Conservation (phyloP, 1,140 invertebrate genomes). For the Drosophila orena region DNA sequence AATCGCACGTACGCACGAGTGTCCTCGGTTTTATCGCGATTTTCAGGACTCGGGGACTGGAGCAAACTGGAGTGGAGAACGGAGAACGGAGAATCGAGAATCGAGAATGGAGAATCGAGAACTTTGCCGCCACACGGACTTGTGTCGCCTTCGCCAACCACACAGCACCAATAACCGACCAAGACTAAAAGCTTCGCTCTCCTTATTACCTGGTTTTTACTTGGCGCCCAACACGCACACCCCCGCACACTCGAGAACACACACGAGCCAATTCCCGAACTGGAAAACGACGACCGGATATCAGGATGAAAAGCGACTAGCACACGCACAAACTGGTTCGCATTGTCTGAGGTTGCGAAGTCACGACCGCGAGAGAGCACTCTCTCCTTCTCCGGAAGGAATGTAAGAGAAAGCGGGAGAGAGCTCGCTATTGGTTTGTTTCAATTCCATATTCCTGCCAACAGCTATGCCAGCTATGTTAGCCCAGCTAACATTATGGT, state of each 20-base stretch:
- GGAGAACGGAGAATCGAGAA: conserved; percentile 20
- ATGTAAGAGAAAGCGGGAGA: conserved; percentile 16
- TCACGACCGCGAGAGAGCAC: conserved; percentile 1
- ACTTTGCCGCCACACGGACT: conserved; percentile 48
- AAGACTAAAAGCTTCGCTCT: conserved; percentile 83
- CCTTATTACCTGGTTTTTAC: conserved; percentile 81
- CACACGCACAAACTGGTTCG: conserved; percentile 65
- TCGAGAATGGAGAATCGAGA: conserved; percentile 17
- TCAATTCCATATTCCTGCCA: conserved; percentile 52
- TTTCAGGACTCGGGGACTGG: conserved; percentile 45
- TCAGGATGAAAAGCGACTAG: conserved; percentile 56
- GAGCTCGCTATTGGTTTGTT: conserved; percentile 40
- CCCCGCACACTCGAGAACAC: conserved; percentile 4
- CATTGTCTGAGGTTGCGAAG: conserved; percentile 67
- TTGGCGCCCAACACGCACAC: conserved; percentile 37
- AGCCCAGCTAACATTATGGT: neutral
- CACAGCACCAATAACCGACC: conserved; percentile 82
- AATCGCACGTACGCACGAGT: conserved; percentile 26
- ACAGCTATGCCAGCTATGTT: too few species aligned
- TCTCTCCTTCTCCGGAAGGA: neutral
- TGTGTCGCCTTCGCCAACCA: conserved; percentile 65
- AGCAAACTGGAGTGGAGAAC: conserved; percentile 24
- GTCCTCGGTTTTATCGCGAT: conserved; percentile 48
- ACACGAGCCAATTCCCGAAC: conserved; percentile 22
- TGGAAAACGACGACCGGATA: conserved; percentile 60